Percentiles rank a stretch among this genome's conserved stretches.
Conservation (phyloP, 2,797 vertebrate species). For the Liasis olivaceus region DNA sequence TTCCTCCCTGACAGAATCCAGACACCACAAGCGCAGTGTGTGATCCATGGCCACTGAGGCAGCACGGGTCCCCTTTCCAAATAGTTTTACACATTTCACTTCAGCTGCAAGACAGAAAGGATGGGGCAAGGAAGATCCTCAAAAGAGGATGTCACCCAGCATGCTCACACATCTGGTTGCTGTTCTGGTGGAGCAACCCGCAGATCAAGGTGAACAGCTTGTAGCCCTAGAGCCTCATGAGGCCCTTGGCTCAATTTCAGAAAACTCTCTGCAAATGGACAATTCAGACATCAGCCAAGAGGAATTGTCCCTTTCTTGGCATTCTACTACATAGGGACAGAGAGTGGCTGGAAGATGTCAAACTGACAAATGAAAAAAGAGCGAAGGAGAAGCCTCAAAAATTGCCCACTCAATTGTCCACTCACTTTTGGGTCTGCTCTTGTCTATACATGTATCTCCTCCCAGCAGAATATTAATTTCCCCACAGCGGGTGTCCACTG, state of each 20-base stretch:
- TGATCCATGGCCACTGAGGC: conserved; percentile 78
- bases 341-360: neutral
- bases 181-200: neutral
- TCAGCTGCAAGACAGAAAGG: conserved; percentile 62
- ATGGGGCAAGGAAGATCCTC: neutral
- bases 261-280: neutral
- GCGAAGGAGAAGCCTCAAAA: neutral
- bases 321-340: neutral
- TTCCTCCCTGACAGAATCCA: conserved; percentile 73
- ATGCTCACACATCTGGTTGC: neutral
- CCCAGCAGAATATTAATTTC: neutral
- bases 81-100: conserved; percentile 70
- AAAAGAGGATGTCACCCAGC: neutral
- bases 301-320: neutral
- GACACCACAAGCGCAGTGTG: conserved; percentile 76
- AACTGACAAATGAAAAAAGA: neutral
- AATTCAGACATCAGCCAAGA: neutral
- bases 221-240: neutral
- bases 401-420: neutral
- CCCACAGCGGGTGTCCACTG: neutral
- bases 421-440: neutral
- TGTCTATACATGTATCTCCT: neutral
- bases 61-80: conserved; percentile 65
- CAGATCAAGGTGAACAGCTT: neutral
- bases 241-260: neutral